These are phyloP conservation scores for Hydropsyche tenuis DNA, from an alignment of 1,140 invertebrate genomes.

Conservation along the genomic window DNA sequence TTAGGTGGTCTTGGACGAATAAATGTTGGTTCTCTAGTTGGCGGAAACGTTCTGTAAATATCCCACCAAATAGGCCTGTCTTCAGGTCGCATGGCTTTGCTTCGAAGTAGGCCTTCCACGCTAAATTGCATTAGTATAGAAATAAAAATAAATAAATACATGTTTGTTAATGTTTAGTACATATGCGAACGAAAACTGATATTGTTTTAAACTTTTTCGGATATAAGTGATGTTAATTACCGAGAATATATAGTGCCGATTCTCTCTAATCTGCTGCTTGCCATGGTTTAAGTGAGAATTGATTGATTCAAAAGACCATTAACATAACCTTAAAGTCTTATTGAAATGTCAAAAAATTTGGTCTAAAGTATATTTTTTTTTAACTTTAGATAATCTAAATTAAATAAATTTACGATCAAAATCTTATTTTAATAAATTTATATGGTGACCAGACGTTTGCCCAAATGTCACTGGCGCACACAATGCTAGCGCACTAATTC, in stretches of 20 bases:
- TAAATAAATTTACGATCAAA: no score
- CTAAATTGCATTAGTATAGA: constrained; percentile 59
- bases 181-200: background rate
- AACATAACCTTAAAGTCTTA: no score
- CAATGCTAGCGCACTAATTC: no score
- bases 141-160: background rate
- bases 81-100: constrained; percentile 75
- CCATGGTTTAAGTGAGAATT: background rate
- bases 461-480: no score
- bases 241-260: constrained; percentile 25
- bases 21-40: constrained; percentile 77
- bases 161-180: background rate
- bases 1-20: constrained; percentile 66
- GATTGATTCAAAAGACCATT: no score
- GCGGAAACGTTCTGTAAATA: constrained; percentile 86
- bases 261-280: constrained; percentile 14
- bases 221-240: background rate
- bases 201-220: background rate
- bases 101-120: constrained; percentile 74
- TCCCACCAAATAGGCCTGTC: constrained; percentile 91
- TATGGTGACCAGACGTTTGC: no score
- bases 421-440: no score
- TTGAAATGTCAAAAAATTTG: no score
- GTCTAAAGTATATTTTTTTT: no score
- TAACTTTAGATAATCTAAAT: no score